These are phyloP conservation scores for Calephelis perditalis DNA, from an alignment of 2,888 invertebrate genomes.

Conservation along the genomic window DNA sequence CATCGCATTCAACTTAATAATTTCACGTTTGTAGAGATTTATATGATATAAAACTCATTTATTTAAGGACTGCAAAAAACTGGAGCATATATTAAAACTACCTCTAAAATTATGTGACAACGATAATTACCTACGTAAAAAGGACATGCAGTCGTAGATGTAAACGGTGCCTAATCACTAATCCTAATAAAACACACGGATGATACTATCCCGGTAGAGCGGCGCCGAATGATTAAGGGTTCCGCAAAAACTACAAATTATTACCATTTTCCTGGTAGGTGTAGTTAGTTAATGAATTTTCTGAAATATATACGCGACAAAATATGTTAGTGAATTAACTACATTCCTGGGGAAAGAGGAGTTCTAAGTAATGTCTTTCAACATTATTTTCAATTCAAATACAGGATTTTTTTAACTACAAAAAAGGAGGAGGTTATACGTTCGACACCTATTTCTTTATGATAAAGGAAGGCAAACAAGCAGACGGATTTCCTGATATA, in stretches of 20 bases:
- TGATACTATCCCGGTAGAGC: constrained; percentile 49
- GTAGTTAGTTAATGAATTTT: constrained; percentile 16
- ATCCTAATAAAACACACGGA: constrained; percentile 53
- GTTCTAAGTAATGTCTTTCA: not conserved
- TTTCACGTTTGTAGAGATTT: too few species aligned
- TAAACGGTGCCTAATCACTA: constrained; percentile 40
- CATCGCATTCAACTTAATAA: too few species aligned
- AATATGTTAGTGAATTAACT: constrained; percentile 14
- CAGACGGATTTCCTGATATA: too few species aligned
- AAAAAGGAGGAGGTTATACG: too few species aligned
- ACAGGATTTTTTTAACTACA: too few species aligned
- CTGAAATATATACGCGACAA: constrained; percentile 11
- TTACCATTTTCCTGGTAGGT: constrained; percentile 37
- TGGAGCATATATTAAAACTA: too few species aligned
- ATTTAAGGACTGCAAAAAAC: too few species aligned
- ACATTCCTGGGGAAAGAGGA: constrained; percentile 6
- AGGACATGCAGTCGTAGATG: constrained; percentile 13
- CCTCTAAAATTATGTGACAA: too few species aligned
- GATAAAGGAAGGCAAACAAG: too few species aligned
- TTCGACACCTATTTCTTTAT: too few species aligned
- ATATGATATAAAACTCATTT: too few species aligned
- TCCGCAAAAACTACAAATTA: constrained; percentile 40
- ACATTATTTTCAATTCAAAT: not conserved
- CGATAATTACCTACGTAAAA: constrained; percentile 19
- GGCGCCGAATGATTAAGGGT: constrained; percentile 44